Evolutionary conservation across 2,797 vertebrate species (phyloP).

Genomic region (Falco cherrug): DNA sequence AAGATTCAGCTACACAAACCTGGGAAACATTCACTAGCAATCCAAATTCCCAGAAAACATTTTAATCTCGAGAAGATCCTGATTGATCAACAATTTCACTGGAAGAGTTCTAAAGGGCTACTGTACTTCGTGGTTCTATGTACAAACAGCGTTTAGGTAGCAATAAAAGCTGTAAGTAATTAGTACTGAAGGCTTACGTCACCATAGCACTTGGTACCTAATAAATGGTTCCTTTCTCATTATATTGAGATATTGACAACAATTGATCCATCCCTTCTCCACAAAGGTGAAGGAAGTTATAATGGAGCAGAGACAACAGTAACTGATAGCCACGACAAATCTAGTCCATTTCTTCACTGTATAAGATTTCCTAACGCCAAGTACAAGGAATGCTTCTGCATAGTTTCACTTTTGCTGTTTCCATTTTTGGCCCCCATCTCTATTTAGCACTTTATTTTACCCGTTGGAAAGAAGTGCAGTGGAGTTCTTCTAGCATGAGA

Average conservation of each 20-base stretch:
- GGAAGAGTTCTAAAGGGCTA: not conserved
- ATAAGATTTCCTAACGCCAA: not conserved
- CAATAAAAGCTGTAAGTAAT: not conserved
- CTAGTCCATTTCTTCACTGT: not conserved
- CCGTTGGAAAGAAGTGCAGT: not conserved
- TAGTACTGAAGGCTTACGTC: not conserved
- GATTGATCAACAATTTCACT: not conserved
- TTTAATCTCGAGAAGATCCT: not conserved
- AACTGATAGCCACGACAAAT: not conserved
- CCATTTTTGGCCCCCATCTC: not conserved
- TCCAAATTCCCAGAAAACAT: not conserved
- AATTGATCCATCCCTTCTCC: not conserved
- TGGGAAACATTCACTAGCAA: not conserved
- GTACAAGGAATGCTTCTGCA: not conserved
- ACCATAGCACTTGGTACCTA: not conserved
- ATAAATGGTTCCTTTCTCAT: not conserved
- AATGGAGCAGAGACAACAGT: not conserved
- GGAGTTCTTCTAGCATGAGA: not conserved
- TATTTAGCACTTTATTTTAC: not conserved
- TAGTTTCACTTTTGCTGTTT: not conserved
- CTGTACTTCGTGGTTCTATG: not conserved
- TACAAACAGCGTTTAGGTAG: not conserved
- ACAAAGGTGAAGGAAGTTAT: not conserved
- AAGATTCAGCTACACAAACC: not conserved
- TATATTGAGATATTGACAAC: not conserved